Evolutionary conservation across 2,113 vertebrate genomes (phyloP), one percentile per base, ranked within the genome.

Genomic region (Nettapus auritus): DNA sequence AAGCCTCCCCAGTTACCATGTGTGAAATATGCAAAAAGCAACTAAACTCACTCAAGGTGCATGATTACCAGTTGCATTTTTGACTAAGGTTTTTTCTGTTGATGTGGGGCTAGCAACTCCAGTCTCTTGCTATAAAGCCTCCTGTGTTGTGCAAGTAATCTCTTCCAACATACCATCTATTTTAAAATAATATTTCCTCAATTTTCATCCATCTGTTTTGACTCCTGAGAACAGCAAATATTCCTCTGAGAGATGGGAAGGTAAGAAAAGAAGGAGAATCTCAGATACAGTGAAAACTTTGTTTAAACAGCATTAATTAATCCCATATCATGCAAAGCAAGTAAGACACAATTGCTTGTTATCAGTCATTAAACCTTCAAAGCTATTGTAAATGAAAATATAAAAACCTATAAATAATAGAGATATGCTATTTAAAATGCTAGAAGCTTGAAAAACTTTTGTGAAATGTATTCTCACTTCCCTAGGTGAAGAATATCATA

Each of bases 361-460:
- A 92, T 59, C 67, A 93, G 63, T 13, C n/a, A 52, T 93, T 87
- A 90, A 92, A 82, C 36, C 52, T 75, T 95, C 70, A 90, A 94
- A 90, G 11, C 12, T 78, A 73, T 50, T 85, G 33, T 52, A 50
- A 34, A 9, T 2, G 8, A 81, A 76, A 86, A 21, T 0, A 17
- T 7, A 46, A 53, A 77, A 84, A 1, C 22, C 36, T 29, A 44
- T 28, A 55, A 76, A 19, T 52, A 90, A 42, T 52, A 63, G 22
- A 94, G 15, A 82, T 23, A 36, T 18, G 15, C 5, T 89, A 20
- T 83, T 82, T 55, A 83, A 86, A 77, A 18, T 34, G 15, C 28
- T 34, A 9, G 9, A 52, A 85, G 25, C 31, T 83, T 90, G 13
- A 34, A 94, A 80, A 89, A 3, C 26, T 84, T 85, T 67, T 88